Evolutionary conservation across 2,113 vertebrate species (phyloP).

Genomic region (Bombycilla garrulus): DNA sequence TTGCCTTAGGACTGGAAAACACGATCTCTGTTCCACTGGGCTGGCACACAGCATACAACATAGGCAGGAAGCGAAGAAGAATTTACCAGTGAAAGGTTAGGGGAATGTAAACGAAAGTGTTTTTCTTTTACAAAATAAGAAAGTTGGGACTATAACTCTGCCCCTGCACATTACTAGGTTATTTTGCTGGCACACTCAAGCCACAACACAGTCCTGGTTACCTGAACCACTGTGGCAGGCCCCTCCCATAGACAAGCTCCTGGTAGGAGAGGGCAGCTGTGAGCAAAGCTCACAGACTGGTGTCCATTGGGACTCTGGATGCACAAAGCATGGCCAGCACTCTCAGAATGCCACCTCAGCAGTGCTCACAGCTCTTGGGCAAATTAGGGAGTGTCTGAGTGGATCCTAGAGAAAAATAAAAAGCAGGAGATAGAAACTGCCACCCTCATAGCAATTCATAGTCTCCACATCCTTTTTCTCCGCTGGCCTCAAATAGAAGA

Average conservation of each 20-base stretch:
- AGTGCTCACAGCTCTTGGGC: background rate
- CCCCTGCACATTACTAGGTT: background rate
- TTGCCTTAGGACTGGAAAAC: conserved; percentile 25
- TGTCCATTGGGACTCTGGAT: background rate
- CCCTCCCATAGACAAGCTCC: background rate
- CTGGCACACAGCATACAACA: background rate
- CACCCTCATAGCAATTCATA: background rate
- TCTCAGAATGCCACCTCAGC: background rate
- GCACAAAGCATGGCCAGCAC: background rate
- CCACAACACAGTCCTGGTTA: background rate
- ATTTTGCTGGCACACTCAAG: background rate
- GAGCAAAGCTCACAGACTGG: background rate
- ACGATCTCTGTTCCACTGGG: background rate
- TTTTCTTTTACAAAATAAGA: background rate
- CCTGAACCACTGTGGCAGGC: background rate
- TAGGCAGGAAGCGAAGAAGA: background rate
- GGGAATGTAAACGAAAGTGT: background rate
- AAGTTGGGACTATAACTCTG: background rate
- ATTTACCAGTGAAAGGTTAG: background rate
- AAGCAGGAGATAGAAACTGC: background rate
- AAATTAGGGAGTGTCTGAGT: background rate
- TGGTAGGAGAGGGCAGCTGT: background rate
- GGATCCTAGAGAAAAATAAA: background rate
- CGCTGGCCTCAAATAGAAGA: background rate
- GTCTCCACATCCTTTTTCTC: background rate